Evolutionary conservation across 2,797 vertebrate genomes (phyloP).

Genomic region (Sebastiscus tertius): DNA sequence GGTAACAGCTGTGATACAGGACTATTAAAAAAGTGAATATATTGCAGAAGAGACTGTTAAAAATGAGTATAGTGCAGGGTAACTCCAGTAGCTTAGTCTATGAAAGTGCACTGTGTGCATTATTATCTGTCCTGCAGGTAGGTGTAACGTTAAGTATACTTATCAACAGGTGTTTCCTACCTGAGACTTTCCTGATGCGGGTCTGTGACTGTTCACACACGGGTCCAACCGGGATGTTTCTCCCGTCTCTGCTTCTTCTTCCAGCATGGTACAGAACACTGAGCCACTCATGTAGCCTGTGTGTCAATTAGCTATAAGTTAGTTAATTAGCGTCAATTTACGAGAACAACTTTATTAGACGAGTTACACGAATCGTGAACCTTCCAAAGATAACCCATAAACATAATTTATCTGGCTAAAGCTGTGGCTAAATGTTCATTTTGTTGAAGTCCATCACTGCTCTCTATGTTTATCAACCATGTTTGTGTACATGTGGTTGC

Average conservation of each 20-base stretch:
- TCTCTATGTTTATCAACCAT: constrained; percentile 4
- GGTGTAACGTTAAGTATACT: too few species aligned
- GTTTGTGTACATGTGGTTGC: constrained; percentile 68
- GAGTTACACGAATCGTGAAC: too few species aligned
- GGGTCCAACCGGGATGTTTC: constrained; percentile 54
- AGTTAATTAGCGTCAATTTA: neutral
- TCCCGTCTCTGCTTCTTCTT: constrained; percentile 50
- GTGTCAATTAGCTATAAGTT: neutral
- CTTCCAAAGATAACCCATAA: neutral
- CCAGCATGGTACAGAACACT: constrained; percentile 25
- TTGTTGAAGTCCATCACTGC: neutral
- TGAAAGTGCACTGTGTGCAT: too few species aligned
- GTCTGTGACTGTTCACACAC: constrained; percentile 69
- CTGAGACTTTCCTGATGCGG: constrained; percentile 79
- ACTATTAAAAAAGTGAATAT: too few species aligned
- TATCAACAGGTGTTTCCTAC: constrained; percentile 51
- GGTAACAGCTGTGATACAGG: too few species aligned
- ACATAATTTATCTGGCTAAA: too few species aligned
- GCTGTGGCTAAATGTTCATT: neutral
- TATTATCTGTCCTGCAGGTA: too few species aligned
- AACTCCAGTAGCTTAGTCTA: too few species aligned
- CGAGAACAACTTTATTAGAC: neutral
- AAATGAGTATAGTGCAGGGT: too few species aligned
- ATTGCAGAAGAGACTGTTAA: too few species aligned
- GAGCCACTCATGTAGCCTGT: too few species aligned